phyloP scores from a whole-genome alignment of 2,113 vertebrate genomes.

The Pholis gunnellus region DNA sequence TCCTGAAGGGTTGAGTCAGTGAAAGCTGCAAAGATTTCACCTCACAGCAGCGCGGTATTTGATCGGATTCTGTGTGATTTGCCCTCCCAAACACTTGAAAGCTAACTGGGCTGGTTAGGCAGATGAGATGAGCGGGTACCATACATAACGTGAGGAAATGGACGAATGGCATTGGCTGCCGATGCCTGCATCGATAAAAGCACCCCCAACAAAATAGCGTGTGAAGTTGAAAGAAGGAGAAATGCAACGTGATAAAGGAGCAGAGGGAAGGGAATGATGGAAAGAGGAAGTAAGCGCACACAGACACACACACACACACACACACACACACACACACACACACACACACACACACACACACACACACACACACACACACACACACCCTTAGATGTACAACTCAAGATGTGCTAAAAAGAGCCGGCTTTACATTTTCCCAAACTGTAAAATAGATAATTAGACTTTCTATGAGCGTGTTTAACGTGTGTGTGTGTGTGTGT shows the following conservation, averaged over 20 bases:
- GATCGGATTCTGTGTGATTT: constrained; percentile 21
- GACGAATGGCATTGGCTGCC: neutral
- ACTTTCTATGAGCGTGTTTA: constrained; percentile 12
- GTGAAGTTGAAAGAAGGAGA: constrained; percentile 9
- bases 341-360: neutral
- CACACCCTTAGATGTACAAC: neutral
- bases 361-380: constrained; percentile 2
- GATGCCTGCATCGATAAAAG: neutral
- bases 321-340: constrained; percentile 8
- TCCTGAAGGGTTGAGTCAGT: constrained; percentile 18
- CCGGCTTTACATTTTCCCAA: neutral
- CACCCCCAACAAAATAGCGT: neutral
- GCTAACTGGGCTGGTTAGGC: constrained; percentile 5
- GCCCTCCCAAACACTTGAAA: constrained; percentile 26
- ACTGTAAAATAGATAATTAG: constrained; percentile 46
- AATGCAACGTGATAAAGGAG: neutral
- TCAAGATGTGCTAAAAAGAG: constrained; percentile 28
- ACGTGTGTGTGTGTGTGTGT: constrained; percentile 3
- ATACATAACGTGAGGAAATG: neutral
- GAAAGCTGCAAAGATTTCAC: constrained; percentile 14
- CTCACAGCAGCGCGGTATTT: neutral
- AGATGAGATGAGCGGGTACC: constrained; percentile 6
- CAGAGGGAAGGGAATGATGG: constrained; percentile 1
- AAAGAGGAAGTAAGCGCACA: neutral
- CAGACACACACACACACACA: neutral